These are phyloP conservation scores for Diorhabda carinulata DNA, from an alignment of 1,140 invertebrate genomes.

Conservation along the genomic window DNA sequence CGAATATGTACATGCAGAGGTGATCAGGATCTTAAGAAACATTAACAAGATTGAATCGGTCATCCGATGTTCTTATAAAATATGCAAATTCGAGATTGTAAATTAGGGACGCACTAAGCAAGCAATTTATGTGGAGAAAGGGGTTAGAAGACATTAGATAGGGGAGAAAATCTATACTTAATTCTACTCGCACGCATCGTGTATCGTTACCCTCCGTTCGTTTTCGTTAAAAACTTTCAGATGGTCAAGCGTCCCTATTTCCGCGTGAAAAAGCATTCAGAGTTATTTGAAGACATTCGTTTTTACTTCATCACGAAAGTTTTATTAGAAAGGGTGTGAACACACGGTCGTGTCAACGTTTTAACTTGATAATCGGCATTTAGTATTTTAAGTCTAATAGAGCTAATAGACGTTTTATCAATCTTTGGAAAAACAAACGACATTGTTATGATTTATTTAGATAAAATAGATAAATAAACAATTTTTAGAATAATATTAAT, in stretches of 20 bases:
- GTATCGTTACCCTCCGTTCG: constrained; percentile 31
- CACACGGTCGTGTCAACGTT: too few species aligned
- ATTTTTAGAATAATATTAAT: too few species aligned
- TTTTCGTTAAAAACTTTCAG: constrained; percentile 27
- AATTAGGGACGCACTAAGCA: constrained; percentile 37
- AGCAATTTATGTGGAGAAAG: constrained; percentile 40
- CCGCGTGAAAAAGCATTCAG: constrained; percentile 14
- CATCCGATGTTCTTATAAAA: constrained; percentile 33
- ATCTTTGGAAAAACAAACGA: too few species aligned
- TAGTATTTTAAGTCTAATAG: too few species aligned
- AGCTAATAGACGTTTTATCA: too few species aligned
- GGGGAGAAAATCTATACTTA: constrained; percentile 42
- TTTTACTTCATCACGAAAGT: background rate
- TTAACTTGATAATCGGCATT: too few species aligned
- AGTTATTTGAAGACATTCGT: constrained; percentile 5
- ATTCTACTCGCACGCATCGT: constrained; percentile 32
- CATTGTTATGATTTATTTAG: too few species aligned
- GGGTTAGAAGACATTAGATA: constrained; percentile 38
- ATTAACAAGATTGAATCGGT: constrained; percentile 22
- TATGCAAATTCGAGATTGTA: constrained; percentile 39
- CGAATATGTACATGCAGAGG: background rate
- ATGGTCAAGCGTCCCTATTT: constrained; percentile 25
- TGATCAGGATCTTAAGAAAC: constrained; percentile 16
- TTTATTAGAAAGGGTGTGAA: too few species aligned
- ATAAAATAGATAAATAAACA: too few species aligned